Evolutionary conservation across 1,140 invertebrate species (phyloP).

Genomic region (Camponotus pennsylvanicus): DNA sequence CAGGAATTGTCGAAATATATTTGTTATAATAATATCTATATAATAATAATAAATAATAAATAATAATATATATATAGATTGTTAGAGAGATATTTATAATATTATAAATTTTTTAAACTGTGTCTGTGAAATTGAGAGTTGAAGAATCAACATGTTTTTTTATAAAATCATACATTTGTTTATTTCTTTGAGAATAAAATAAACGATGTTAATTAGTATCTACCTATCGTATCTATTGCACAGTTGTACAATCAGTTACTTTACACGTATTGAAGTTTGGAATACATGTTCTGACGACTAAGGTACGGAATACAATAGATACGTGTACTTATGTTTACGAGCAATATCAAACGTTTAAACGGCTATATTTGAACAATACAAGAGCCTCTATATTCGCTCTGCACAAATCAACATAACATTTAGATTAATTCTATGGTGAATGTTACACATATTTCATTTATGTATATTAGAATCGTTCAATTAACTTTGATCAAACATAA

Average conservation of each 20-base stretch:
- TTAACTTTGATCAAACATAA: background rate
- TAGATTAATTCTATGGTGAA: constrained; percentile 30
- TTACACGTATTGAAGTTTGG: background rate
- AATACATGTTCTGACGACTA: constrained; percentile 18
- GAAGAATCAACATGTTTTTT: background rate
- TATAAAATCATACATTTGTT: background rate
- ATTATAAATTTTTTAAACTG: background rate
- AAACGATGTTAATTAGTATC: background rate
- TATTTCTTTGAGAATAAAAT: background rate
- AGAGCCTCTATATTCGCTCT: background rate
- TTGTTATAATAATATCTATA: background rate
- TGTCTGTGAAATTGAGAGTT: background rate
- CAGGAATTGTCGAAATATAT: background rate
- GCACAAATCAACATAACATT: background rate
- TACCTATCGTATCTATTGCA: background rate
- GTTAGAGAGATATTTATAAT: background rate
- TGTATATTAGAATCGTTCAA: constrained; percentile 13
- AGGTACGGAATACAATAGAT: constrained; percentile 2
- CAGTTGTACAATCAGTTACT: background rate
- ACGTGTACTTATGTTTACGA: background rate
- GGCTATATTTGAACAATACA: background rate
- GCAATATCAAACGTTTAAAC: constrained; percentile 38
- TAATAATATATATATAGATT: background rate
- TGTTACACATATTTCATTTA: background rate
- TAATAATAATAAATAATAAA: background rate